These are phyloP conservation scores for Drosophila nr. medialis DNA, from an alignment of 2,888 invertebrate species.

Conservation along the genomic window DNA sequence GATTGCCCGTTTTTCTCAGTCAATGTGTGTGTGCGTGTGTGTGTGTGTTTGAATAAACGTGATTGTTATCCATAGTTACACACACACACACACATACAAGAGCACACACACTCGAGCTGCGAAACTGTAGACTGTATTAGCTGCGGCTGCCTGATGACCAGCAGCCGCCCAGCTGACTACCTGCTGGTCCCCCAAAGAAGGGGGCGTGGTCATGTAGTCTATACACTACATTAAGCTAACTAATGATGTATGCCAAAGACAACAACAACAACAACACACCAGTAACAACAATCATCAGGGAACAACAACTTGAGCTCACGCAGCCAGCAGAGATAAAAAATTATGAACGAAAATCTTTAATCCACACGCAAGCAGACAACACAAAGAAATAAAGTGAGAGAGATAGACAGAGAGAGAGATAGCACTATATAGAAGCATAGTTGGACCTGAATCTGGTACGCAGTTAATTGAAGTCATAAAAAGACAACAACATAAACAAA, in stretches of 20 bases:
- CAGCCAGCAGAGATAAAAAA: conserved; percentile 72
- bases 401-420: conserved; percentile 4
- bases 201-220: conserved; percentile 49
- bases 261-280: conserved; percentile 34
- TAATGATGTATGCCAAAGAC: conserved; percentile 74
- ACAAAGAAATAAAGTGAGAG: not conserved
- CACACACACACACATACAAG: not conserved
- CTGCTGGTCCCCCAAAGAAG: conserved; percentile 17
- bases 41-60: conserved; percentile 27
- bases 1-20: conserved; percentile 70
- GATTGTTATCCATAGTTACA: conserved; percentile 62
- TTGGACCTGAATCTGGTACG: conserved; percentile 52
- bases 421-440: conserved; percentile 19
- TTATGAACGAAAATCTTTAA: conserved; percentile 77
- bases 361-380: conserved; percentile 36
- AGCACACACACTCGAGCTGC: not conserved
- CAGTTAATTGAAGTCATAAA: conserved; percentile 79
- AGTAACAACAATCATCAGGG: conserved; percentile 14
- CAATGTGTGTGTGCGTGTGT: conserved; percentile 7
- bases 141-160: conserved; percentile 59
- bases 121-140: not conserved
- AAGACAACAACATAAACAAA: conserved; percentile 60
- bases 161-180: conserved; percentile 43
- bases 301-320: conserved; percentile 67
- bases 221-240: conserved; percentile 76